A percentile compares a stretch with the other conserved stretches of the same genome.
These are phyloP conservation scores for Vimba vimba DNA, from an alignment of 2,113 vertebrate genomes.

Conservation along the genomic window DNA sequence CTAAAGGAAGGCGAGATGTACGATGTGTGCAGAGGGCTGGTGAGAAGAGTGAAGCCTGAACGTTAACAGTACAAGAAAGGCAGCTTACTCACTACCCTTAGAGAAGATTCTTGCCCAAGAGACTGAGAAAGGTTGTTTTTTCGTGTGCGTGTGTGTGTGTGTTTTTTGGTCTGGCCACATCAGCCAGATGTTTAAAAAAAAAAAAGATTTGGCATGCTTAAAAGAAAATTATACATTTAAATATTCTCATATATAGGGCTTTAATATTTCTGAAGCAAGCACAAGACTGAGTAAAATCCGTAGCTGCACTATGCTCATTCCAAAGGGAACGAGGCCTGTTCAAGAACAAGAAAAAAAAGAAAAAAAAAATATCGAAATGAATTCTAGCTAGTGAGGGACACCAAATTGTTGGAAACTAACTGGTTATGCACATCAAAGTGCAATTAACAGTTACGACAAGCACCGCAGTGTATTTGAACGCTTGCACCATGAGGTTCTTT, in stretches of 20 bases:
- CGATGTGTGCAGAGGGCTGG: constrained; percentile 26
- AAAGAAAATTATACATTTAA: constrained; percentile 56
- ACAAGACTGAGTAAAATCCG: constrained; percentile 60
- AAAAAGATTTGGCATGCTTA: constrained; percentile 60
- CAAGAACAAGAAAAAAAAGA: constrained; percentile 9
- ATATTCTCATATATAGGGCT: constrained; percentile 60
- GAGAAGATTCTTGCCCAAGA: constrained; percentile 59
- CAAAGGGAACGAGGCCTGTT: constrained; percentile 56
- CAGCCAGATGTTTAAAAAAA: constrained; percentile 44
- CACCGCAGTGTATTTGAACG: constrained; percentile 32
- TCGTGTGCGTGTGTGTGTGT: neutral
- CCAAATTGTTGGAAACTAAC: constrained; percentile 39
- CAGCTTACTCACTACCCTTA: constrained; percentile 59
- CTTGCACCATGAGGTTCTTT: constrained; percentile 55
- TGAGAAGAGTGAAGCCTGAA: constrained; percentile 47
- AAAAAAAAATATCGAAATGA: neutral
- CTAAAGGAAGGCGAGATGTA: constrained; percentile 46
- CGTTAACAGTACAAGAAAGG: constrained; percentile 53
- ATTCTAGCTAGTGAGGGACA: constrained; percentile 51
- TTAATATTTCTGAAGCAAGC: constrained; percentile 64
- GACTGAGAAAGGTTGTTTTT: constrained; percentile 42
- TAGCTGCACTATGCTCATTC: constrained; percentile 62
- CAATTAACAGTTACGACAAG: constrained; percentile 33
- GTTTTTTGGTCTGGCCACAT: constrained; percentile 51
- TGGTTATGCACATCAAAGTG: constrained; percentile 28